These are phyloP conservation scores for Caenorhabditis macrosperma DNA, from an alignment of 2,888 invertebrate species.

Conservation along the genomic window DNA sequence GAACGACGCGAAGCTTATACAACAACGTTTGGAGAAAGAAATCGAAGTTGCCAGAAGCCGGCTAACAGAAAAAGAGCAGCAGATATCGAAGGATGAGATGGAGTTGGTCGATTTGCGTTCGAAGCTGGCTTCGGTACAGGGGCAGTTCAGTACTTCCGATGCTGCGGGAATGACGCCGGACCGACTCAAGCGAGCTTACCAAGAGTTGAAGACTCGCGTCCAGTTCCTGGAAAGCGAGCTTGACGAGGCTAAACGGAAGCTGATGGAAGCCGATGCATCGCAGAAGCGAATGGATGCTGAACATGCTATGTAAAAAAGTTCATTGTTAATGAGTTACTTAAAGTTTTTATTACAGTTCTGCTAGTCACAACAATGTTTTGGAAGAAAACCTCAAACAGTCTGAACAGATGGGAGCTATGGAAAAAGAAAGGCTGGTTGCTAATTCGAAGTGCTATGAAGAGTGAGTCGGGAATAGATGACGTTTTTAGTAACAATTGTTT, in stretches of 20 bases:
- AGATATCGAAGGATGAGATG: conserved; percentile 25
- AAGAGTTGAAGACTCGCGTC: conserved; percentile 64
- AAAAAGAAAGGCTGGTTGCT: conserved; percentile 54
- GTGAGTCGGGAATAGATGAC: neutral
- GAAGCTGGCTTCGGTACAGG: conserved; percentile 49
- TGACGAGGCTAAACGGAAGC: conserved; percentile 61
- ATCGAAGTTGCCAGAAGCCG: conserved; percentile 30
- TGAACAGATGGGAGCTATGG: conserved; percentile 57
- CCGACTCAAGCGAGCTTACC: conserved; percentile 65
- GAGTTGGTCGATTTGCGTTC: conserved; percentile 56
- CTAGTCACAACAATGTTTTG: conserved; percentile 51
- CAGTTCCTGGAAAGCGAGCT: conserved; percentile 67
- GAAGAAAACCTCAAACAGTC: conserved; percentile 65
- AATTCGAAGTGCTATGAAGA: conserved; percentile 49
- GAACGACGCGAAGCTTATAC: conserved; percentile 57
- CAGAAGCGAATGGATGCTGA: conserved; percentile 58
- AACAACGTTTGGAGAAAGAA: conserved; percentile 51
- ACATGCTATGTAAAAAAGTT: conserved; percentile 33
- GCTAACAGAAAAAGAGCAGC: conserved; percentile 61
- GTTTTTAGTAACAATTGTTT: neutral
- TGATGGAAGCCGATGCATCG: conserved; percentile 54
- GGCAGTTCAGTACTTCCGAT: conserved; percentile 36
- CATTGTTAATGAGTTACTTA: neutral
- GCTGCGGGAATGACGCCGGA: conserved; percentile 63
- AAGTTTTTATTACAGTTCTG: conserved; percentile 22